Evolutionary conservation across 2,888 invertebrate genomes (phyloP).

Genomic region (Adela reaumurella): DNA sequence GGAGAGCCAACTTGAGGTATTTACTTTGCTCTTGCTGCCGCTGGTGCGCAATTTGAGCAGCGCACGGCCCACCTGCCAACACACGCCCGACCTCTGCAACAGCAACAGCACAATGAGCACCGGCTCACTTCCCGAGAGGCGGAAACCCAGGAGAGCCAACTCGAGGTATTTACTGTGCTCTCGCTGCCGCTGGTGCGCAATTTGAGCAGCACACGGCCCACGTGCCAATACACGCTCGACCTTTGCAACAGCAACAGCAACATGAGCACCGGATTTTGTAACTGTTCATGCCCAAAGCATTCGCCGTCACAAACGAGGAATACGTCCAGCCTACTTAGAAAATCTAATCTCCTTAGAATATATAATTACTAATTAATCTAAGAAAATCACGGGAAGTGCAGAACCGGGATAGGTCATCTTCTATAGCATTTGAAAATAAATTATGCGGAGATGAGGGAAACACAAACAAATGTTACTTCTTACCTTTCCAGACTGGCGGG

Average conservation of each 20-base stretch:
- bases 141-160: slow-evolving; percentile 11
- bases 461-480: too few species aligned
- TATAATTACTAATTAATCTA: too few species aligned
- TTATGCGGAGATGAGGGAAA: too few species aligned
- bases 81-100: slow-evolving; percentile 45
- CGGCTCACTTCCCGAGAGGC: slow-evolving; percentile 41
- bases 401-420: too few species aligned
- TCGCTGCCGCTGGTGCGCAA: slow-evolving; percentile 21
- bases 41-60: slow-evolving; percentile 35
- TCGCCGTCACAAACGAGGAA: too few species aligned
- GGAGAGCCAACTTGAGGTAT: background rate
- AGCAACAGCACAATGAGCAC: slow-evolving; percentile 51
- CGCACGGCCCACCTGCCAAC: slow-evolving; percentile 44
- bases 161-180: background rate
- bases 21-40: slow-evolving; percentile 5
- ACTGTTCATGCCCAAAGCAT: too few species aligned
- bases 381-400: too few species aligned
- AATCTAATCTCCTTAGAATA: too few species aligned
- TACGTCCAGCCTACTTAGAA: too few species aligned
- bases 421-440: too few species aligned
- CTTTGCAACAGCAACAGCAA: slow-evolving; percentile 48
- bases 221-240: slow-evolving; percentile 44
- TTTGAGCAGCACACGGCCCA: slow-evolving; percentile 45
- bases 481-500: too few species aligned
- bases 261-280: slow-evolving; percentile 45